A percentile compares a stretch with the other conserved stretches of the same genome.
Evolutionary conservation across 92 coral and sea anemone genomes (phyloP).

Genomic region (Porites rus): DNA sequence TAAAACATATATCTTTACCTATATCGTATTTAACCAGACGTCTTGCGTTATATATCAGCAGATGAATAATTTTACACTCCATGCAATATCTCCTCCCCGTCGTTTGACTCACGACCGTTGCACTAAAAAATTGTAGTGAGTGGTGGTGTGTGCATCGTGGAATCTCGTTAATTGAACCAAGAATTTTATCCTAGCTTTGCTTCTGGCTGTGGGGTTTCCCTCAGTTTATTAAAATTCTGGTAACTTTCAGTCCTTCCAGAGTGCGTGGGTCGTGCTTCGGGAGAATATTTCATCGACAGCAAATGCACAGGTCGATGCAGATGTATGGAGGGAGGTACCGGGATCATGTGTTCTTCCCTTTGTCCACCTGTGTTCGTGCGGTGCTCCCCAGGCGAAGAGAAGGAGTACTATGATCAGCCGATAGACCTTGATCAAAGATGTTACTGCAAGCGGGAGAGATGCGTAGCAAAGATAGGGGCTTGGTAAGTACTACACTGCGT

Average conservation of each 20-base stretch:
- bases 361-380: slow-evolving; percentile 17
- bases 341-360: slow-evolving; percentile 28
- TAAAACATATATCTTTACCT: too few species aligned
- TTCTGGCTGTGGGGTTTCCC: too few species aligned
- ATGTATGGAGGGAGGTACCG: background rate
- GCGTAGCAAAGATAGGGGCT: slow-evolving; percentile 9
- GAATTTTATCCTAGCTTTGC: background rate
- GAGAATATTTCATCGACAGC: slow-evolving; percentile 27
- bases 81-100: too few species aligned
- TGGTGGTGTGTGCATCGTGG: too few species aligned
- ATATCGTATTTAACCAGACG: too few species aligned
- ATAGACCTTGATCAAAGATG: slow-evolving; percentile 34
- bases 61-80: background rate
- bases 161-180: too few species aligned
- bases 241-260: slow-evolving; percentile 9
- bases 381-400: slow-evolving; percentile 1
- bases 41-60: too few species aligned
- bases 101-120: background rate
- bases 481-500: slow-evolving; percentile 13
- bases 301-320: slow-evolving; percentile 30
- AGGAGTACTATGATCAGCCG: background rate
- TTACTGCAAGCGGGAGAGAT: slow-evolving; percentile 27
- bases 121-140: too few species aligned
- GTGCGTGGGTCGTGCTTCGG: background rate
- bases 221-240: background rate